phyloP scores from a whole-genome alignment of 1,140 invertebrate genomes.

The Metopolophium dirhodum region DNA sequence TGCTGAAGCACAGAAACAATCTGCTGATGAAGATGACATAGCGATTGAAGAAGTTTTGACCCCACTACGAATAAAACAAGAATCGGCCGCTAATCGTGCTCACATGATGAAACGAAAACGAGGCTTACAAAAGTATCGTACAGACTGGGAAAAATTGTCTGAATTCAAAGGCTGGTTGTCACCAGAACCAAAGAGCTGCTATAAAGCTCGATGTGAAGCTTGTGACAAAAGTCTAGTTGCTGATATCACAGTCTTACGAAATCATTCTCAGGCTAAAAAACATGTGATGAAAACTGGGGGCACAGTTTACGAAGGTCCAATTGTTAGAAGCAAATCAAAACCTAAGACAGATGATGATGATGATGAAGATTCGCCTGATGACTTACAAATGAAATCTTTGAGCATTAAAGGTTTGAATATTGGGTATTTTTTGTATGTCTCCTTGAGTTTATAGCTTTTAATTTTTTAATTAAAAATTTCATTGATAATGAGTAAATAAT shows the following conservation, averaged over 20 bases:
- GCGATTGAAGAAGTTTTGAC: slow-evolving; percentile 55
- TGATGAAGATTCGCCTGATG: slow-evolving; percentile 53
- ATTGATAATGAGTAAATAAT: not conserved
- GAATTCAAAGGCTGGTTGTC: slow-evolving; percentile 59
- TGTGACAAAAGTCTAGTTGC: slow-evolving; percentile 59
- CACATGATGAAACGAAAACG: slow-evolving; percentile 57
- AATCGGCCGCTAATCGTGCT: slow-evolving; percentile 50
- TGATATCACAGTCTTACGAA: slow-evolving; percentile 59
- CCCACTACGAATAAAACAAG: slow-evolving; percentile 51
- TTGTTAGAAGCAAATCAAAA: slow-evolving; percentile 52
- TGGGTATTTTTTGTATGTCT: slow-evolving; percentile 36
- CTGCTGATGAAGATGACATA: slow-evolving; percentile 55
- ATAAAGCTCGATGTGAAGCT: slow-evolving; percentile 59
- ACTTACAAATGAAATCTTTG: slow-evolving; percentile 57
- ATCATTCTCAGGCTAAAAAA: slow-evolving; percentile 59
- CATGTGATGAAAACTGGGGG: slow-evolving; percentile 58
- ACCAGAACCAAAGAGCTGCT: slow-evolving; percentile 56
- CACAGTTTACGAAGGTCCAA: slow-evolving; percentile 50
- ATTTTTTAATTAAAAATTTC: not conserved
- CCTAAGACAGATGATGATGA: slow-evolving; percentile 30
- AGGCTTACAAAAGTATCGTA: slow-evolving; percentile 59
- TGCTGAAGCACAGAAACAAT: slow-evolving; percentile 36
- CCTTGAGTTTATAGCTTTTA: slow-evolving; percentile 50
- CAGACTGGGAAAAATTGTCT: slow-evolving; percentile 59
- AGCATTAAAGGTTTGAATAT: slow-evolving; percentile 56